Evolutionary conservation across 2,113 vertebrate genomes (phyloP).

Genomic region (Ailuropoda melanoleuca): DNA sequence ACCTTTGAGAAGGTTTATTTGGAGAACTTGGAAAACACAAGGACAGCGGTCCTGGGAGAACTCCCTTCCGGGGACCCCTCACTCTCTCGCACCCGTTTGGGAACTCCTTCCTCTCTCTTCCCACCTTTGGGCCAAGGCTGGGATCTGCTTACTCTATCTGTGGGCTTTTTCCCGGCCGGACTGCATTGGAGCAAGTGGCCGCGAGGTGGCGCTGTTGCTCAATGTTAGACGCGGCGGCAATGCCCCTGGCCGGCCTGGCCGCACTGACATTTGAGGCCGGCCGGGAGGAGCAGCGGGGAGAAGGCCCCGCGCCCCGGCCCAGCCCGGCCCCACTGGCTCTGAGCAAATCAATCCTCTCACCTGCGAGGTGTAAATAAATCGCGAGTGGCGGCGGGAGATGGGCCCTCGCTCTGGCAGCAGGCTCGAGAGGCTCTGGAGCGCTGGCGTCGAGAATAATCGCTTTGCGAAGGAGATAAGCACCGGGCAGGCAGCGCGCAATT

Average conservation of each 20-base stretch:
- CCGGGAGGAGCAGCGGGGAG: conserved; percentile 29
- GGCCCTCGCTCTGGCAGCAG: conserved; percentile 50
- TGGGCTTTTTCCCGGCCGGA: neutral
- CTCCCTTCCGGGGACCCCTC: neutral
- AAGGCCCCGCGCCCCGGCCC: conserved; percentile 56
- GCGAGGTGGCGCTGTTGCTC: conserved; percentile 86
- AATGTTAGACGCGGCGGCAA: conserved; percentile 78
- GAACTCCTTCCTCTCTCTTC: conserved; percentile 11
- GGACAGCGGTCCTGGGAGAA: neutral
- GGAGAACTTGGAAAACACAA: conserved; percentile 29
- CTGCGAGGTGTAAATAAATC: conserved; percentile 79
- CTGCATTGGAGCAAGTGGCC: conserved; percentile 69
- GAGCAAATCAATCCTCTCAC: conserved; percentile 81
- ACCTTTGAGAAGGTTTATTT: conserved; percentile 54
- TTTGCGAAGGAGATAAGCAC: conserved; percentile 67
- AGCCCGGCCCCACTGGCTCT: conserved; percentile 55
- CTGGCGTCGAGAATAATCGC: conserved; percentile 66
- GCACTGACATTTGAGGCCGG: conserved; percentile 68
- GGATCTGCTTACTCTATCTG: neutral
- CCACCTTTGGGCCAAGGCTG: conserved; percentile 54
- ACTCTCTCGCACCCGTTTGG: neutral
- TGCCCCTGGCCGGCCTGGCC: conserved; percentile 44
- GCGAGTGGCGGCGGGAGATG: conserved; percentile 68
- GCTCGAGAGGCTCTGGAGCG: conserved; percentile 56
- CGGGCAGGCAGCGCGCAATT: conserved; percentile 62